phyloP scores from a whole-genome alignment of 2,113 vertebrate species.

The Thamnophis sirtalis region DNA sequence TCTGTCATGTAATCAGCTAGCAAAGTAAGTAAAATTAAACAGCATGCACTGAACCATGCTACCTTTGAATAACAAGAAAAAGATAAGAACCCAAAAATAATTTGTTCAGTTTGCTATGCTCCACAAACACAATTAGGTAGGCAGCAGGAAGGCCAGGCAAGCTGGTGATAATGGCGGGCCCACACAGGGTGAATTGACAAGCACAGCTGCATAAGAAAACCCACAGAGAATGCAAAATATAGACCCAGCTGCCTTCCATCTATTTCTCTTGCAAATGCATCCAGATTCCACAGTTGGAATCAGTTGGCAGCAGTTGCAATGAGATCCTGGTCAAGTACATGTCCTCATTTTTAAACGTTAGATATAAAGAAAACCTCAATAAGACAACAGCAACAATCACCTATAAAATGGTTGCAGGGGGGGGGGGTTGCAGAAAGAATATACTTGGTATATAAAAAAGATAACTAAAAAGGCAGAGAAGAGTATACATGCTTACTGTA shows the following conservation, averaged over 20 bases:
- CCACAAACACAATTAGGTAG: slow-evolving; percentile 32
- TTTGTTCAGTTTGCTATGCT: slow-evolving; percentile 36
- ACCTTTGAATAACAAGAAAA: slow-evolving; percentile 30
- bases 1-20: slow-evolving; percentile 21
- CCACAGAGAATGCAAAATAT: slow-evolving; percentile 30
- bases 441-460: neutral
- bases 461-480: neutral
- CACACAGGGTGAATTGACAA: slow-evolving; percentile 32
- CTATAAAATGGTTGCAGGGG: neutral
- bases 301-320: neutral
- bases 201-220: slow-evolving; percentile 17
- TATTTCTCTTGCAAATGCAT: slow-evolving; percentile 8
- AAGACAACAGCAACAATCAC: neutral
- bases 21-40: slow-evolving; percentile 37
- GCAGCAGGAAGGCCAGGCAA: slow-evolving; percentile 24
- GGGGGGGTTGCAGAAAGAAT: neutral
- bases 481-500: neutral
- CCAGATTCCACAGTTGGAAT: neutral
- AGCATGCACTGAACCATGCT: slow-evolving; percentile 28
- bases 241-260: slow-evolving; percentile 12
- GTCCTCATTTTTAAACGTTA: neutral
- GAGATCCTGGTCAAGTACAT: neutral
- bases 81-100: slow-evolving; percentile 37
- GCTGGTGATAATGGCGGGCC: neutral
- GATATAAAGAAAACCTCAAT: neutral